These are phyloP conservation scores for Catocala sponsa DNA, from an alignment of 2,888 invertebrate genomes.

Conservation along the genomic window DNA sequence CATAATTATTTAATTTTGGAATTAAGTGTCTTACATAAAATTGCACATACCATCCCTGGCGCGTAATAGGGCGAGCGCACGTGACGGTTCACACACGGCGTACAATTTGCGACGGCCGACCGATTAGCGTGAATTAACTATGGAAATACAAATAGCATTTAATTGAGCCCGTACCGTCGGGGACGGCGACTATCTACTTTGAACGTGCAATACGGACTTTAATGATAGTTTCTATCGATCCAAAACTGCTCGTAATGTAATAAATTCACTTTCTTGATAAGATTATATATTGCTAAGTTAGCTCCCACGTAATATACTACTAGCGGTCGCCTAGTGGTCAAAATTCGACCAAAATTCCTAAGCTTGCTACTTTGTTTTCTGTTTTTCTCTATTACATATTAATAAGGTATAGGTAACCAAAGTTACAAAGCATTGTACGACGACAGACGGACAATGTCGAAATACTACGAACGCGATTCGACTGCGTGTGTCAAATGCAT, in stretches of 20 bases:
- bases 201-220: constrained; percentile 3
- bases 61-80: constrained; percentile 27
- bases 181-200: background rate
- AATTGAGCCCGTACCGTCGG: constrained; percentile 17
- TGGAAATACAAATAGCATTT: constrained; percentile 42
- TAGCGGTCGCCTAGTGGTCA: no score
- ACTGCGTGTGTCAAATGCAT: no score
- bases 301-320: no score
- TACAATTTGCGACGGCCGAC: constrained; percentile 42
- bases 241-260: background rate
- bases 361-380: no score
- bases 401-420: no score
- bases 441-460: no score
- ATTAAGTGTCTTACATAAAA: background rate
- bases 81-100: constrained; percentile 48
- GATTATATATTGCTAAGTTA: no score
- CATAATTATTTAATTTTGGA: no score
- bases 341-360: no score
- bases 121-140: constrained; percentile 48
- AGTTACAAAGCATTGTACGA: no score
- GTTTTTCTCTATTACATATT: no score
- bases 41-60: constrained; percentile 8
- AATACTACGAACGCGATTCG: no score
- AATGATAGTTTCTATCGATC: background rate
- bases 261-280: background rate